phyloP scores from a whole-genome alignment of 2,888 invertebrate species.

The Phyllotreta cruciferae region DNA sequence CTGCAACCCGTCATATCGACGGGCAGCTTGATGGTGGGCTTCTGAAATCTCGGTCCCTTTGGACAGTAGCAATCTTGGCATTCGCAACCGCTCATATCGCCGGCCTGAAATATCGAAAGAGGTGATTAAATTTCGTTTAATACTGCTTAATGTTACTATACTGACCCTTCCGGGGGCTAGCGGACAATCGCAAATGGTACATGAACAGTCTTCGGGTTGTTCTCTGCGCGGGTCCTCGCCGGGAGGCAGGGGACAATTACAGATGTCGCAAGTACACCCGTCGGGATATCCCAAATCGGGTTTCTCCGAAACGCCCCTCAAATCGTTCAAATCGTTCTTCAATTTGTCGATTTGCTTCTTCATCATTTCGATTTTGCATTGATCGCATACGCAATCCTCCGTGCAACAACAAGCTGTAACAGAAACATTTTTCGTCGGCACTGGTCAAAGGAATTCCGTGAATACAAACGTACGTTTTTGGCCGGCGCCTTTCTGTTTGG shows the following conservation, averaged over 20 bases:
- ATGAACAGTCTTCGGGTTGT: constrained; percentile 23
- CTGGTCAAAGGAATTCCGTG: too few species aligned
- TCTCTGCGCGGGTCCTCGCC: constrained; percentile 15
- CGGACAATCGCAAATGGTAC: constrained; percentile 32
- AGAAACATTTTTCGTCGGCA: too few species aligned
- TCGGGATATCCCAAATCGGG: constrained; percentile 17
- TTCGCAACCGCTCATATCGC: constrained; percentile 7
- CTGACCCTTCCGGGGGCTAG: constrained; percentile 8
- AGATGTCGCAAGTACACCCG: constrained; percentile 30
- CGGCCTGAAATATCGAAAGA: constrained; percentile 10
- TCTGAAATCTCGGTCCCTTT: constrained; percentile 11
- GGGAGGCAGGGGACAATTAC: constrained; percentile 28
- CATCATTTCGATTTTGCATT: constrained; percentile 25
- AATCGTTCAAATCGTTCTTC: constrained; percentile 23
- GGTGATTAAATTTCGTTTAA: background rate
- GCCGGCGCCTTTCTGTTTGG: too few species aligned
- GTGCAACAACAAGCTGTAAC: constrained; percentile 32
- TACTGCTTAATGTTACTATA: background rate
- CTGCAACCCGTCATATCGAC: constrained; percentile 10
- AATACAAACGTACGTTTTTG: too few species aligned
- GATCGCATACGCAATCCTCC: constrained; percentile 34
- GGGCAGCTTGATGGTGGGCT: constrained; percentile 8
- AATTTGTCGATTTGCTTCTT: constrained; percentile 27
- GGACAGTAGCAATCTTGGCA: constrained; percentile 9
- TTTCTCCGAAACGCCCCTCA: background rate